phyloP scores from a whole-genome alignment of 1,140 invertebrate species.

The Pantala flavescens region DNA sequence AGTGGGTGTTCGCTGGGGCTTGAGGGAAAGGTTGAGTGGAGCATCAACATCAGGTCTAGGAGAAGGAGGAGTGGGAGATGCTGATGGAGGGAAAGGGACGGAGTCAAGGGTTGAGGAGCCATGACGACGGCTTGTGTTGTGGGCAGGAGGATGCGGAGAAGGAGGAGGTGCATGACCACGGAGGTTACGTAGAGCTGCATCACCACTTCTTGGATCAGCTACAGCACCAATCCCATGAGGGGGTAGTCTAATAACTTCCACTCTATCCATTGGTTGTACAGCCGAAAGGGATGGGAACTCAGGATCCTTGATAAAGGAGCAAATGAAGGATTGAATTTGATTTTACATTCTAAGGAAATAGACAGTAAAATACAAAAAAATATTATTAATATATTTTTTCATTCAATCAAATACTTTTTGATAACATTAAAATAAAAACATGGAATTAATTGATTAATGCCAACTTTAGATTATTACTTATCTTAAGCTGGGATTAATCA shows the following conservation, averaged over 20 bases:
- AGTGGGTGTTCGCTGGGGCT: constrained; percentile 41
- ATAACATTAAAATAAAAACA: too few relatives aligned
- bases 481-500: too few relatives aligned
- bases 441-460: too few relatives aligned
- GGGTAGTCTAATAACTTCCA: constrained; percentile 67
- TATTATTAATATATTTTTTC: too few relatives aligned
- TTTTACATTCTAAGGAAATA: too few relatives aligned
- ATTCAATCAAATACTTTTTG: too few relatives aligned
- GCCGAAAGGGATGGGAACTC: not conserved
- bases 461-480: too few relatives aligned
- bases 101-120: constrained; percentile 27
- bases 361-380: too few relatives aligned
- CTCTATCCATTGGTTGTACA: constrained; percentile 31
- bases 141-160: constrained; percentile 34
- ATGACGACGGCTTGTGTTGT: not conserved
- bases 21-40: constrained; percentile 69
- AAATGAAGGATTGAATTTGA: too few relatives aligned
- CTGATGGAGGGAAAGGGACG: constrained; percentile 35
- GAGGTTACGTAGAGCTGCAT: not conserved
- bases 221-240: constrained; percentile 27
- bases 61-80: constrained; percentile 23
- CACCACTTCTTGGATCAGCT: not conserved
- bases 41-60: constrained; percentile 40
- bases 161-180: constrained; percentile 23
- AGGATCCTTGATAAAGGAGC: not conserved